Percentiles rank a stretch among this genome's conserved stretches.
phyloP scores from a whole-genome alignment of 2,797 vertebrate species.

The Eupleurogrammus muticus region DNA sequence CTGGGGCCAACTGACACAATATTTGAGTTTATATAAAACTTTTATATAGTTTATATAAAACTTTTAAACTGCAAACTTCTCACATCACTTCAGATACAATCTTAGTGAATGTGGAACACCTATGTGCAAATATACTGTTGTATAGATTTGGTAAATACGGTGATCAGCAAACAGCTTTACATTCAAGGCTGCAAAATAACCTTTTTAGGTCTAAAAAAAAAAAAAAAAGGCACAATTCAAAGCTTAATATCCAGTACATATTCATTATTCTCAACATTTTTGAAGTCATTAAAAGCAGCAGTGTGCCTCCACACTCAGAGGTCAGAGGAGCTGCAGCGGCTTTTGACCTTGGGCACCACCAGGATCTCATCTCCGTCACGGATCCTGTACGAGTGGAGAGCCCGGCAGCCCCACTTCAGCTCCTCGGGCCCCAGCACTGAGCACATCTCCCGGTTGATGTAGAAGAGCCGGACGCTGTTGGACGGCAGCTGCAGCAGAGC shows the following conservation, averaged over 20 bases:
- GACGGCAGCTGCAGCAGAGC: slow-evolving; percentile 89
- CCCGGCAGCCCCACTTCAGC: slow-evolving; percentile 90
- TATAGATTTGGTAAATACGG: slow-evolving; percentile 22
- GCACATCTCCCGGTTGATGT: slow-evolving; percentile 89
- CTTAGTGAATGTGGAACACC: slow-evolving; percentile 24
- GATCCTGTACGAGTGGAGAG: slow-evolving; percentile 94
- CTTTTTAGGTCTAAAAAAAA: slow-evolving; percentile 15
- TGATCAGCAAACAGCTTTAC: slow-evolving; percentile 49
- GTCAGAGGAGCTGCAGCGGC: slow-evolving; percentile 64
- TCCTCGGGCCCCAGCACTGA: slow-evolving; percentile 90
- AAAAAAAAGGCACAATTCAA: slow-evolving; percentile 31
- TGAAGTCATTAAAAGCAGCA: background rate
- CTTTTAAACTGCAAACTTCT: slow-evolving; percentile 23
- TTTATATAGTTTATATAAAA: slow-evolving; percentile 28
- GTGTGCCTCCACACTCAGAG: slow-evolving; percentile 37
- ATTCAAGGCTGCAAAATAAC: slow-evolving; percentile 44
- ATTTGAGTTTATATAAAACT: slow-evolving; percentile 21
- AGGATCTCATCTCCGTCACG: slow-evolving; percentile 95
- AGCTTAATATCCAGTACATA: slow-evolving; percentile 40
- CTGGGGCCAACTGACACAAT: background rate
- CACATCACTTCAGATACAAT: slow-evolving; percentile 4
- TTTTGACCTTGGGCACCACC: slow-evolving; percentile 87
- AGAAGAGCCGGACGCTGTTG: slow-evolving; percentile 92
- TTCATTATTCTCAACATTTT: slow-evolving; percentile 9
- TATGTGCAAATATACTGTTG: slow-evolving; percentile 57